These are phyloP conservation scores for Gasterosteus nipponicus DNA, from an alignment of 2,113 vertebrate genomes.

Conservation along the genomic window DNA sequence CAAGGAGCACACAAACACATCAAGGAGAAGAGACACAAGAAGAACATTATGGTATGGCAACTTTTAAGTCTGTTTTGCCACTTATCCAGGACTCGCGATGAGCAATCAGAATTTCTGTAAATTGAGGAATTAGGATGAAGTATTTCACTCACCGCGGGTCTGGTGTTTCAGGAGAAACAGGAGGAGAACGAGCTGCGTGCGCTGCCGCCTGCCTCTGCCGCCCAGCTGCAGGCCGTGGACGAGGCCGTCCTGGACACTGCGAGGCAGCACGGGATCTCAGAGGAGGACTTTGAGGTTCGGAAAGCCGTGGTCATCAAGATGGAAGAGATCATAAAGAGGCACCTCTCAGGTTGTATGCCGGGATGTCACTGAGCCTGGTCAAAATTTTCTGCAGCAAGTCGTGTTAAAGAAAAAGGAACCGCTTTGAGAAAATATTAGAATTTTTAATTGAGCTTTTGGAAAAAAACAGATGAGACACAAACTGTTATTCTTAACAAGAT, in stretches of 20 bases:
- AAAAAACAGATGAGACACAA: neutral
- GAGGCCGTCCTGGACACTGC: conserved; percentile 85
- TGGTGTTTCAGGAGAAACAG: conserved; percentile 89
- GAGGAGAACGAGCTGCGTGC: conserved; percentile 95
- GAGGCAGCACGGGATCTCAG: conserved; percentile 89
- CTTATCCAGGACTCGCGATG: neutral
- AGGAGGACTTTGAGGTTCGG: conserved; percentile 89
- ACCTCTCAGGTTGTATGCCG: conserved; percentile 85
- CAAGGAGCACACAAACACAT: conserved; percentile 99
- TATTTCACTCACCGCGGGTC: neutral
- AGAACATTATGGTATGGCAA: conserved; percentile 92
- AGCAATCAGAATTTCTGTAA: neutral
- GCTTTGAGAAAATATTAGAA: neutral
- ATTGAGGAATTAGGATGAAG: neutral
- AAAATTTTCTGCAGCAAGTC: neutral
- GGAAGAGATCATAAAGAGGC: conserved; percentile 89
- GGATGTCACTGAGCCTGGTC: neutral
- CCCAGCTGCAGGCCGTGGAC: conserved; percentile 90
- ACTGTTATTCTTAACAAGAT: neutral
- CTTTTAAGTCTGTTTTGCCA: neutral
- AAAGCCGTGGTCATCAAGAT: conserved; percentile 87
- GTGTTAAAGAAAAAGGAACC: neutral
- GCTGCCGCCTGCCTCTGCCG: conserved; percentile 85
- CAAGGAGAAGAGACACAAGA: conserved; percentile 99
- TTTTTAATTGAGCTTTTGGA: no score